These are phyloP conservation scores for Synanthedon formicaeformis DNA, from an alignment of 2,888 invertebrate genomes.

Conservation along the genomic window DNA sequence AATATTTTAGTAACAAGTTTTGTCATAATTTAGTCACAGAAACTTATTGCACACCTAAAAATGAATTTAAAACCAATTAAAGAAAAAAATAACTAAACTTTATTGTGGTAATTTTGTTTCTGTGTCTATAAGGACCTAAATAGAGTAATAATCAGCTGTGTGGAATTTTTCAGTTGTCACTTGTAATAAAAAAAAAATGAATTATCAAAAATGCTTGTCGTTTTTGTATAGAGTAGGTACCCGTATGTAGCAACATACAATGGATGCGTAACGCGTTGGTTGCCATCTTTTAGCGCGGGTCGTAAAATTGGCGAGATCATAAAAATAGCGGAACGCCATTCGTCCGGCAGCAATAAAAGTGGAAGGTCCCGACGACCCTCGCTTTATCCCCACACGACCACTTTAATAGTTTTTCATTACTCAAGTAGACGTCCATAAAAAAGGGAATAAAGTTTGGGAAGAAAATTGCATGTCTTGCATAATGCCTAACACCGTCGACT, in stretches of 20 bases:
- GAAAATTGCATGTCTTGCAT: conserved; percentile 66
- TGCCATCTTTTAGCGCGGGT: conserved; percentile 48
- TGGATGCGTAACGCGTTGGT: conserved; percentile 27
- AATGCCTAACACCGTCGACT: conserved; percentile 35
- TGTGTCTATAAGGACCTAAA: too few relatives aligned
- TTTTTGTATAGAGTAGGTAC: too few relatives aligned
- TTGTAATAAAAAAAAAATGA: too few relatives aligned
- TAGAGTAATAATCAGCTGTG: too few relatives aligned
- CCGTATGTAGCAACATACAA: conserved; percentile 12
- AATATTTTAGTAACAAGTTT: too few relatives aligned
- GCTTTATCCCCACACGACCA: conserved; percentile 53
- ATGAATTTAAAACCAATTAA: too few relatives aligned
- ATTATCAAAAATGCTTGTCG: too few relatives aligned
- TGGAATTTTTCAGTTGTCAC: too few relatives aligned
- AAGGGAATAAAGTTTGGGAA: conserved; percentile 51
- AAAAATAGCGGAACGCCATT: conserved; percentile 53
- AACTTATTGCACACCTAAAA: too few relatives aligned
- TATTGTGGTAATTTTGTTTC: too few relatives aligned
- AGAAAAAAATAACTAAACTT: too few relatives aligned
- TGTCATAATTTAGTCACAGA: too few relatives aligned
- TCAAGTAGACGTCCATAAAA: conserved; percentile 64
- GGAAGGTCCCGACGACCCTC: conserved; percentile 58
- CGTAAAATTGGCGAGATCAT: conserved; percentile 53
- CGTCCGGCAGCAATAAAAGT: conserved; percentile 49
- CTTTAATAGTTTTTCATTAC: conserved; percentile 69